Conservation (phyloP, 1,140 invertebrate genomes). For the Lasioglossum albipes region DNA sequence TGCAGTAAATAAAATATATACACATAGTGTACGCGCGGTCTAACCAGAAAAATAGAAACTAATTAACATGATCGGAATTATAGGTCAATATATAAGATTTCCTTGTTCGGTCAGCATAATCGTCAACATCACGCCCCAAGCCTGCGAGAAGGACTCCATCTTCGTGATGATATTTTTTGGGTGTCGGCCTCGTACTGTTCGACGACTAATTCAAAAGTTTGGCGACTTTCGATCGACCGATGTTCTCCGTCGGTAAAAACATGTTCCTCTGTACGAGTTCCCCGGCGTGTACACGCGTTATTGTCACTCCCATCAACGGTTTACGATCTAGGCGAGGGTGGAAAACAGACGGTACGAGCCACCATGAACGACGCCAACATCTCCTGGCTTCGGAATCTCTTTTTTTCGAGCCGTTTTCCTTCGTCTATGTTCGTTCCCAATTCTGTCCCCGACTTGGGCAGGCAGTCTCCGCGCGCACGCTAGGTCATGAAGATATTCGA, state of each 20-base stretch:
- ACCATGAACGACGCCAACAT: neutral
- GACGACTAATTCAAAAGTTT: conserved; percentile 39
- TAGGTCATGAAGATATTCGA: neutral
- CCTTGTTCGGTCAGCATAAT: conserved; percentile 29
- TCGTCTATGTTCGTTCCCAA: neutral
- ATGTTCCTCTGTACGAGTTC: conserved; percentile 13
- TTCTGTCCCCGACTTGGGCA: neutral
- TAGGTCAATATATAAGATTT: conserved; percentile 37
- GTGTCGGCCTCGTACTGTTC: conserved; percentile 43
- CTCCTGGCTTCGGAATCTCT: neutral
- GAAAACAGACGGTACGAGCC: neutral
- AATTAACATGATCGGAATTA: conserved; percentile 58
- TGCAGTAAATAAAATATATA: conserved; percentile 57
- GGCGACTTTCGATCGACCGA: conserved; percentile 21
- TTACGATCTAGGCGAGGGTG: conserved; percentile 17
- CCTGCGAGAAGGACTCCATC: conserved; percentile 38
- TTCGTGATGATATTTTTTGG: conserved; percentile 35
- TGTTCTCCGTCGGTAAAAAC: conserved; percentile 19
- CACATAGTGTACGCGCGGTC: conserved; percentile 32
- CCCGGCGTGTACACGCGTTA: conserved; percentile 32
- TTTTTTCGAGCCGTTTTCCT: neutral
- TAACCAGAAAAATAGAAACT: conserved; percentile 49
- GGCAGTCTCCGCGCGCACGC: no score
- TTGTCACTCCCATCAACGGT: neutral
- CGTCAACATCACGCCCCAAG: conserved; percentile 12